Evolutionary conservation across 2,888 invertebrate species (phyloP).

Genomic region (Rhingia rostrata): DNA sequence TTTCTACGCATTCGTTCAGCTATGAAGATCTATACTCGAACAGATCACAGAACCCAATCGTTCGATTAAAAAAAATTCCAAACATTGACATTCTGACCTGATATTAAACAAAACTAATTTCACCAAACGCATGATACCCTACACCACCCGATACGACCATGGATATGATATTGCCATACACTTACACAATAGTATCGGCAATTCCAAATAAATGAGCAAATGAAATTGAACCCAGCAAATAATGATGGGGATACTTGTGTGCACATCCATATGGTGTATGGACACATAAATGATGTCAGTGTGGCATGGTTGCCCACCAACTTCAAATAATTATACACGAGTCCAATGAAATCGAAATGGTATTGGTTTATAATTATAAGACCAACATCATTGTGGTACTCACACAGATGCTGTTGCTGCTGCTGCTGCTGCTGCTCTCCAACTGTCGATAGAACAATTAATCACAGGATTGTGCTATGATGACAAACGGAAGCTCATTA

Average conservation of each 20-base stretch:
- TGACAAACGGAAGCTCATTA: constrained; percentile 69
- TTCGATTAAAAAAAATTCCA: background rate
- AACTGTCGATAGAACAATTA: constrained; percentile 66
- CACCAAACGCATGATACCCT: background rate
- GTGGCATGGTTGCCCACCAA: constrained; percentile 46
- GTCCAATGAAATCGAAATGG: constrained; percentile 20
- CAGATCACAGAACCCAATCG: background rate
- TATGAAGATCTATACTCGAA: background rate
- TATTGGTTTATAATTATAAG: constrained; percentile 1
- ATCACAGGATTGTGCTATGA: constrained; percentile 64
- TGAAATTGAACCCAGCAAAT: constrained; percentile 56
- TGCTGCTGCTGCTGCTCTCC: too few relatives aligned
- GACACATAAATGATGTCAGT: background rate
- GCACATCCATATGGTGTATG: background rate
- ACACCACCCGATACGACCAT: background rate
- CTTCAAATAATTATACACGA: constrained; percentile 57
- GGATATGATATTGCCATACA: background rate
- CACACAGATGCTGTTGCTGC: constrained; percentile 67
- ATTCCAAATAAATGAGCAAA: constrained; percentile 46
- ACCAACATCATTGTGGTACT: constrained; percentile 5
- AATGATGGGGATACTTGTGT: constrained; percentile 18
- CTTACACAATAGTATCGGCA: constrained; percentile 1
- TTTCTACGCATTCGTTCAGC: background rate
- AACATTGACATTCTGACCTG: constrained; percentile 5
- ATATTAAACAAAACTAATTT: constrained; percentile 4